Evolutionary conservation across 2,888 invertebrate species (phyloP), one percentile per base, ranked within the genome.

Genomic region (Metopia argyrocephala): DNA sequence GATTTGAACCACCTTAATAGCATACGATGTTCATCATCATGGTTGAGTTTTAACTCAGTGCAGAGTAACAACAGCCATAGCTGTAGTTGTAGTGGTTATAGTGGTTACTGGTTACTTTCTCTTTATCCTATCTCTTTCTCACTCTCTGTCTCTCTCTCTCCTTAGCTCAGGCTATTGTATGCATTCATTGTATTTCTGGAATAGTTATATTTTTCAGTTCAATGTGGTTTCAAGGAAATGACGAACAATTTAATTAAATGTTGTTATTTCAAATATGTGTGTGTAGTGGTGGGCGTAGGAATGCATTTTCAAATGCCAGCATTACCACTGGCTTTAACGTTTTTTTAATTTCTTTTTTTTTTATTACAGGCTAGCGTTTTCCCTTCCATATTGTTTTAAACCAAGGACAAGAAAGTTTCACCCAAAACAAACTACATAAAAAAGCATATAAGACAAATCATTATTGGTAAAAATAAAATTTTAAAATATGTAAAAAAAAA

Each of bases 201-300:
- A 21, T 20, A 31, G 9, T 38, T 31, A 45, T 31, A 23, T 69
- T 52, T 54, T 69, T 71, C 23, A 50, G 50, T 76, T 71, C 56
- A 69, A 61, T 80, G 79, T 45, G 79, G 79, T 76, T 62, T 23
- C 62, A 68, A 68, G 71, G 71, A 80, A 80, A 76, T 62, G 76
- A 66, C 68, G 71, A 73, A 80, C 71, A 80, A 76, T 80, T 80
- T 76, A 80, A 80, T 80, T 80, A 80, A 80, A 80, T 66, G 66
- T 71, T 80, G 50, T 68, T 45, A 20, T 18, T 25, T 21, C 5
- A 7, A 31, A 50, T 46, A 6, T 50, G 50, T 50, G 5, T 52
- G n/a, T 27, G 21, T 9, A 7, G 20, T 48, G 48, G 5, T 7
- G n/a, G 6, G 27, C 3, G 28, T 50, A 50, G 1, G n/a, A 76